Evolutionary conservation across 2,888 invertebrate species (phyloP).

Genomic region (Thyatira batis): DNA sequence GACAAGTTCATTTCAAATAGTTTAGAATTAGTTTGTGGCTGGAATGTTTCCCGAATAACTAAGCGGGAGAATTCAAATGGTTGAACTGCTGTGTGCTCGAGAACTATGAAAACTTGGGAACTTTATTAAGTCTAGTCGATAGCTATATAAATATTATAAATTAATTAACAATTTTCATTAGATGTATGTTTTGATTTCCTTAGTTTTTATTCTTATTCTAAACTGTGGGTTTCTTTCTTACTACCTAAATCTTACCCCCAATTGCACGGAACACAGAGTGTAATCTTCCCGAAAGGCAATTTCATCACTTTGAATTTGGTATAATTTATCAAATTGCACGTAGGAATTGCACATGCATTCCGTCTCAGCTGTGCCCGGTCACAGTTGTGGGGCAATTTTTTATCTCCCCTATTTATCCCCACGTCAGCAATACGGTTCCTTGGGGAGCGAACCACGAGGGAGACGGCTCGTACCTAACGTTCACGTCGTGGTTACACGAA

Average conservation of each 20-base stretch:
- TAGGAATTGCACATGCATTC: conserved; percentile 68
- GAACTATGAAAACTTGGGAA: too few relatives aligned
- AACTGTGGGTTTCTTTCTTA: too few relatives aligned
- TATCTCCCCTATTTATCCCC: conserved; percentile 55
- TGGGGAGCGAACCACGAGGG: conserved; percentile 62
- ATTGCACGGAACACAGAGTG: conserved; percentile 24
- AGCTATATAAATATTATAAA: too few relatives aligned
- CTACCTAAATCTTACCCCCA: too few relatives aligned
- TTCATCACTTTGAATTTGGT: conserved; percentile 66
- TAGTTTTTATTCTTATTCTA: too few relatives aligned
- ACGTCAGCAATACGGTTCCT: conserved; percentile 59
- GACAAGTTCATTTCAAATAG: conserved; percentile 11
- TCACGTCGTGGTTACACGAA: conserved; percentile 52
- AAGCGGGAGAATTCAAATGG: conserved; percentile 12
- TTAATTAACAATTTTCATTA: too few relatives aligned
- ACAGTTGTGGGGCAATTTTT: conserved; percentile 68
- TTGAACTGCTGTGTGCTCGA: conserved; percentile 21
- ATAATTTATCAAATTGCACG: conserved; percentile 76
- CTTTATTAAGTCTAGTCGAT: too few relatives aligned
- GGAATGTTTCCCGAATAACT: neutral
- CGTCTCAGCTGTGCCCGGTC: conserved; percentile 66
- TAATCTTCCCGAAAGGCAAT: conserved; percentile 57
- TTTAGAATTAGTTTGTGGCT: neutral
- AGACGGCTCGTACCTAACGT: conserved; percentile 42
- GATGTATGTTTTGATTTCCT: too few relatives aligned